Evolutionary conservation across 92 coral and sea anemone species (phyloP).

Genomic region (Virgularia gustaviana): DNA sequence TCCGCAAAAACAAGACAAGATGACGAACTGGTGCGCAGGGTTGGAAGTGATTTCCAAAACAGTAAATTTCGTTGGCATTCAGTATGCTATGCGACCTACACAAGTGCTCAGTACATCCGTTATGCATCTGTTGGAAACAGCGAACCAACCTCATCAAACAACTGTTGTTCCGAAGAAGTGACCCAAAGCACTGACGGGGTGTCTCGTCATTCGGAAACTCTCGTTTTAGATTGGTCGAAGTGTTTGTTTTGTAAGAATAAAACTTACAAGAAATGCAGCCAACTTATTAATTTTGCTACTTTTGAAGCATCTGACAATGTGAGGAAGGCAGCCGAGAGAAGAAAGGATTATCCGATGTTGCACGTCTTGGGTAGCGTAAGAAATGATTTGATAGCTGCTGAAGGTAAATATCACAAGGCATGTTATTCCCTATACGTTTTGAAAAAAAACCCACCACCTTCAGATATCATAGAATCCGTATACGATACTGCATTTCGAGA

Average conservation of each 20-base stretch:
- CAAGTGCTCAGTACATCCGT: constrained; percentile 38
- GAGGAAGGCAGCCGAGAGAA: constrained; percentile 25
- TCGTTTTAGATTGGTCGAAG: constrained; percentile 27
- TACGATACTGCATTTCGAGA: too few species aligned
- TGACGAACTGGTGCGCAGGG: too few species aligned
- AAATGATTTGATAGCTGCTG: constrained; percentile 3
- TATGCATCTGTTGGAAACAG: constrained; percentile 14
- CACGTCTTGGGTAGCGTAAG: constrained; percentile 5
- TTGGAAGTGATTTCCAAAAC: too few species aligned
- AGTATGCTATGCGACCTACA: constrained; percentile 42
- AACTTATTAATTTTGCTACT: not conserved
- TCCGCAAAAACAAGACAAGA: too few species aligned
- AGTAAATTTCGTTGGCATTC: too few species aligned
- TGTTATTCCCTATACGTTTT: too few species aligned
- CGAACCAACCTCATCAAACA: not conserved
- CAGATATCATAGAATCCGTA: too few species aligned
- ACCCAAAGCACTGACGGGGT: not conserved
- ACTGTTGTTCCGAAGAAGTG: not conserved
- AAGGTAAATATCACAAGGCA: constrained; percentile 36
- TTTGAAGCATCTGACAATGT: constrained; percentile 9
- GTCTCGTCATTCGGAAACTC: not conserved
- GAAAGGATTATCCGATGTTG: constrained; percentile 24
- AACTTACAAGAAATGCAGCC: constrained; percentile 12
- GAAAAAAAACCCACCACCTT: too few species aligned
- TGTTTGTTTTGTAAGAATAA: constrained; percentile 24